Evolutionary conservation across 2,888 invertebrate species (phyloP), one percentile per base, ranked within the genome.

Genomic region (Phaonia tiefii): DNA sequence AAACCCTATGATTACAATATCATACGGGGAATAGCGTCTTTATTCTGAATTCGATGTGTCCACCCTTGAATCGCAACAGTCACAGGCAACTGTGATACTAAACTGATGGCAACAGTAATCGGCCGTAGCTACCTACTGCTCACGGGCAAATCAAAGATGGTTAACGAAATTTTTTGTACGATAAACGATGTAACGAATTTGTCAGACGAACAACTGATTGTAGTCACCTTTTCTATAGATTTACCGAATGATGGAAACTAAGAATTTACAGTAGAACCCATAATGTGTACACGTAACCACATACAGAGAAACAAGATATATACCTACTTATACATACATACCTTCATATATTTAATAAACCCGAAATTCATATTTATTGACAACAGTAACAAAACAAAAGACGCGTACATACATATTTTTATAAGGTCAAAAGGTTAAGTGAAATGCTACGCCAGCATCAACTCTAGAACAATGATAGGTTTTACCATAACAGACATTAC

Each of bases 201-300:
- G 46, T 49, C 39, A 56, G 74, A 65, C n/a, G 22, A 22, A 11
- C 10, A 54, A 31, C 37, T 46, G 11, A 11, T 49, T 66, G 8
- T 60, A 39, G 60, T 7, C 37, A 75, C 69, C 56, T 65, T 86
- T 85, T 86, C 79, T 80, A 86, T 82, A 87, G 82, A 88, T 86
- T 80, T 83, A 80, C 83, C 71, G 83, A 79, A 83, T 11, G 63
- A 83, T 72, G 81, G 80, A 75, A 83, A 83, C 83, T 79, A 80
- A 83, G 83, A 83, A 83, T 83, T 83, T 83, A 83, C 63, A 56
- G 75, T 78, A 81, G 81, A 75, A 63, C 20, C 63, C 63, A 51
- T 79, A 80, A 5, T 31, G 8, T 31, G 69, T 74, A 76, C 63
- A 73, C 51, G 44, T 54, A 67, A 71, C 20, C 37, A 75, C 39